Evolutionary conservation across 2,797 vertebrate species (phyloP).

Genomic region (Gymnothorax javanicus): DNA sequence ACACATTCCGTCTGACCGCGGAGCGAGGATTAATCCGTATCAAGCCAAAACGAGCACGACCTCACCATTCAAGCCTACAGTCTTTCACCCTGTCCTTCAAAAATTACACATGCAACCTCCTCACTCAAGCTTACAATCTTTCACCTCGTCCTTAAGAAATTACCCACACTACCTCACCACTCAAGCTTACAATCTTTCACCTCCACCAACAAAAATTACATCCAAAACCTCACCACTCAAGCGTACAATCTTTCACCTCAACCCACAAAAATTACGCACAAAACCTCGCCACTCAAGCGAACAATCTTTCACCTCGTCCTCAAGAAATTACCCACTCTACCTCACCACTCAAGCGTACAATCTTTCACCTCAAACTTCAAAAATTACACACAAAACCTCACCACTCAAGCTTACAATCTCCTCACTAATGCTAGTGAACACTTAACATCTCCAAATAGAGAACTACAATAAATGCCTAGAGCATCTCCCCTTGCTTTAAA

Average conservation of each 20-base stretch:
- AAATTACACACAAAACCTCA: not conserved
- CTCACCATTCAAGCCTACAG: not conserved
- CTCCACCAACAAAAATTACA: no score
- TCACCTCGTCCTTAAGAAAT: no score
- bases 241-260: not conserved
- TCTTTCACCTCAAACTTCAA: not conserved
- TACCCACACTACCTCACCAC: no score
- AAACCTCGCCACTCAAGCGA: not conserved
- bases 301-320: no score
- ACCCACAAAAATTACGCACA: not conserved
- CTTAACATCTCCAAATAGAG: not conserved
- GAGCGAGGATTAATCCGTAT: not conserved
- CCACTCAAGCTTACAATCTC: not conserved
- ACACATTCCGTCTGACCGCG: not conserved
- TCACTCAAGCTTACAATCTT: not conserved
- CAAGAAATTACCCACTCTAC: not conserved
- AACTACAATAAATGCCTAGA: not conserved
- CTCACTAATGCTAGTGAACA: not conserved
- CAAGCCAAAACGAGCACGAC: slow-evolving; percentile 1
- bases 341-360: not conserved
- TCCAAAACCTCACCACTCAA: not conserved
- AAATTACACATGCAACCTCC: not conserved
- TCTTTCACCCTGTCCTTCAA: not conserved
- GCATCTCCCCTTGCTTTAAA: not conserved
- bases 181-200: no score